These are phyloP conservation scores for Calephelis nemesis DNA, from an alignment of 1,140 invertebrate genomes.

Conservation along the genomic window DNA sequence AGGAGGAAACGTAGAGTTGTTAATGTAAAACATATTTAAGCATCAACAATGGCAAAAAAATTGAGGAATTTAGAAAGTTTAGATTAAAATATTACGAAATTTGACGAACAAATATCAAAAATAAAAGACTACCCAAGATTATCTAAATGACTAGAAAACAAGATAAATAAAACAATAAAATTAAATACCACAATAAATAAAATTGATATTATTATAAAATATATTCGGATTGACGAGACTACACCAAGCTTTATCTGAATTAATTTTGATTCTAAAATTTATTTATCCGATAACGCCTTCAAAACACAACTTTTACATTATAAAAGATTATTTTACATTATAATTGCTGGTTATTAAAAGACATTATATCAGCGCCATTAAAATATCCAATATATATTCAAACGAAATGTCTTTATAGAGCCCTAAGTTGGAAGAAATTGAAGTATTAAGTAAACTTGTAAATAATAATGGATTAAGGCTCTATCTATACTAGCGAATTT, in stretches of 20 bases:
- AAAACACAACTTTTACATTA: slow-evolving; percentile 18
- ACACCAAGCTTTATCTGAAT: background rate
- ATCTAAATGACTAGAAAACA: background rate
- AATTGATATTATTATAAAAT: too few species aligned
- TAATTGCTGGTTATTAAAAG: slow-evolving; percentile 6
- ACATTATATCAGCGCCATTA: slow-evolving; percentile 10
- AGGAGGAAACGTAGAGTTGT: too few species aligned
- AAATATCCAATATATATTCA: slow-evolving; percentile 19
- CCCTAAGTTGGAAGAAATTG: slow-evolving; percentile 4
- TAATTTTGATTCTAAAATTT: background rate
- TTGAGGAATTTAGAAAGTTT: too few species aligned
- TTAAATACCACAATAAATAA: background rate
- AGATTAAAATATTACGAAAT: too few species aligned
- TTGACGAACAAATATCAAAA: too few species aligned
- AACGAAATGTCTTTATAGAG: slow-evolving; percentile 10
- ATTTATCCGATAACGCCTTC: slow-evolving; percentile 9
- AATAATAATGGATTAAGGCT: background rate
- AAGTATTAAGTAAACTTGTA: slow-evolving; percentile 5
- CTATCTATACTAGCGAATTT: background rate
- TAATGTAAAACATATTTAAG: too few species aligned
- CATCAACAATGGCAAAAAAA: too few species aligned
- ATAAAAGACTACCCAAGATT: too few species aligned
- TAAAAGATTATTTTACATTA: background rate
- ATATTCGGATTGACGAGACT: background rate
- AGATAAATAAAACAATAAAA: background rate